Base-by-base conservation (phyloP, 2,888 invertebrate genomes). In the Flexamia atlantica region DNA sequence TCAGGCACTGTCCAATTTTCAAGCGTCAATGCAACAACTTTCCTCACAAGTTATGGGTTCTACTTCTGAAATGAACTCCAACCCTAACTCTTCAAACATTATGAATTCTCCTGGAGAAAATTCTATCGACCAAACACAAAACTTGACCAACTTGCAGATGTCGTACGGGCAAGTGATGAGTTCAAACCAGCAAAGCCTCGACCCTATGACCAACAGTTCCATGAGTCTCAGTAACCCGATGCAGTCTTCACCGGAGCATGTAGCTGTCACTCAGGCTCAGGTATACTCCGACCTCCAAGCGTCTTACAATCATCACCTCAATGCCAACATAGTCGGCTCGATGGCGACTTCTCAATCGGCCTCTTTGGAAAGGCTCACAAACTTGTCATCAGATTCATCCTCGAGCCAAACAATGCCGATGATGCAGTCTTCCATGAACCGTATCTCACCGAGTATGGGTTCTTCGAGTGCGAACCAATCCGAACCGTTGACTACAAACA, bases 1-100 rank as follows among this genome's bases (percentile, higher is more conserved):
- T 28, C 76, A 76, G 28, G 76, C 28, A 12, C 10, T 76, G 14
- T 76, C 76, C 1, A 23, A 76, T 50, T 46, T 76, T 28, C 76
- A 76, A 50, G 76, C 76, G 9, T 50, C 76, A 5, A 36, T 76
- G 28, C 32, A 72, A 42, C 72, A 72, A 32, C 76, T 76, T 46
- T 23, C 46, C 5, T 76, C 76, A 25, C 76, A 76, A 23, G 46
- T 76, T 4, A 4, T 32, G 5, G 42, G 17, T n/a, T 72, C 42
- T 42, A 17, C 30, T 3, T 30, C 68, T 32, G 17, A 30, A 30
- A 3, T 68, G 68, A 32, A 32, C n/a, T 36, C 30, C 30, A 64
- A 14, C 12, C 23, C 64, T 14, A 30, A 68, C 4, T 9, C 68
- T n/a, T 36, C 30, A 36, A 68, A 36, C 68, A 72, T 9, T 23